Evolutionary conservation across 2,113 vertebrate species (phyloP).

Genomic region (Diadophis punctatus): DNA sequence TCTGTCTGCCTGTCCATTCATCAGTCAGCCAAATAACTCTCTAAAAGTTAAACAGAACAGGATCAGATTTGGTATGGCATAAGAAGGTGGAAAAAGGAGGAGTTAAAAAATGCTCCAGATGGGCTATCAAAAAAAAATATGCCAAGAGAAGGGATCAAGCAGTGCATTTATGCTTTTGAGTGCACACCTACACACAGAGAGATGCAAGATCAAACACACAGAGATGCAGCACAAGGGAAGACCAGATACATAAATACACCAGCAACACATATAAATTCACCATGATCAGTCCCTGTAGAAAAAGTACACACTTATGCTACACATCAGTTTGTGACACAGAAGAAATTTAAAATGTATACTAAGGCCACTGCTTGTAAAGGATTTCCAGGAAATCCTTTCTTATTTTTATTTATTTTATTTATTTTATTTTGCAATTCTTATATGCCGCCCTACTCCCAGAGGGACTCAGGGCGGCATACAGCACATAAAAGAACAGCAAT

Average conservation of each 20-base stretch:
- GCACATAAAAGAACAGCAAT: too few species aligned
- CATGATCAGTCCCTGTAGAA: background rate
- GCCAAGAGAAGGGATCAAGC: background rate
- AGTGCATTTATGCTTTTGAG: too few species aligned
- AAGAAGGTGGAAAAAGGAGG: background rate
- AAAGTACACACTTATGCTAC: background rate
- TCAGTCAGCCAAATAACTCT: background rate
- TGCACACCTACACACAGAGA: background rate
- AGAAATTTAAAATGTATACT: background rate
- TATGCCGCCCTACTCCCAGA: too few species aligned
- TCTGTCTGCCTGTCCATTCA: background rate
- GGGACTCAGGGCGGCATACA: too few species aligned
- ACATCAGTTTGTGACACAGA: background rate
- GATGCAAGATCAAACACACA: background rate
- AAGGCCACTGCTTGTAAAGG: background rate
- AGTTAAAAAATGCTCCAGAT: background rate
- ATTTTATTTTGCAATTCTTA: too few species aligned
- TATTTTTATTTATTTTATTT: too few species aligned
- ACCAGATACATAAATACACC: background rate
- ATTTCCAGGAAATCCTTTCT: background rate
- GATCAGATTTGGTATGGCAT: background rate
- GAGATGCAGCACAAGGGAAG: background rate
- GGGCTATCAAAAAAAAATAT: background rate
- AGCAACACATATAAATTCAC: background rate
- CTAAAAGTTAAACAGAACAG: background rate